A percentile compares a stretch with the other conserved stretches of the same genome.
Conservation (phyloP, 2,797 vertebrate species). For the Coluber constrictor region DNA sequence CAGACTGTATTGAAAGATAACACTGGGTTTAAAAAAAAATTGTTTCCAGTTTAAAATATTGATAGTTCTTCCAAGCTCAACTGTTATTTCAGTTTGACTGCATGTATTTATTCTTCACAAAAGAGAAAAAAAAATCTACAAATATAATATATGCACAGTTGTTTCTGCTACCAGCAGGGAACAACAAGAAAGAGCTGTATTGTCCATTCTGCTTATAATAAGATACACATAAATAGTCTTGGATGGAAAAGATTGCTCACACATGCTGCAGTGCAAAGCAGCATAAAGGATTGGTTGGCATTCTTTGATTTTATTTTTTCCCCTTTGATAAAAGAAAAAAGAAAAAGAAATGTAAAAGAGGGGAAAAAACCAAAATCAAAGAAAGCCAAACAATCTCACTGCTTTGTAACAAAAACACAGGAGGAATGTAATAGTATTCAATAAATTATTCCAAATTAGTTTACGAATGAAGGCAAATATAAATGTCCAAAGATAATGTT, state of each 20-base stretch:
- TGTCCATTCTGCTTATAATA: conserved; percentile 34
- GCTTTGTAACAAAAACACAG: neutral
- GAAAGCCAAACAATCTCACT: conserved; percentile 34
- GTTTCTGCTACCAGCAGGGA: conserved; percentile 15
- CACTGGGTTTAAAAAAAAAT: neutral
- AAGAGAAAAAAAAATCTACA: neutral
- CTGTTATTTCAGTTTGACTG: neutral
- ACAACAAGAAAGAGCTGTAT: neutral
- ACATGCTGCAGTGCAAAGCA: neutral
- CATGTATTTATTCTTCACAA: neutral
- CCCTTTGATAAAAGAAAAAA: conserved; percentile 9
- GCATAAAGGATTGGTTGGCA: conserved; percentile 17
- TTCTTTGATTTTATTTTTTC: conserved; percentile 53
- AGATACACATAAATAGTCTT: conserved; percentile 27
- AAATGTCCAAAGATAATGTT: neutral
- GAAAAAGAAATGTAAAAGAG: conserved; percentile 31
- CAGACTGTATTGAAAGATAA: neutral
- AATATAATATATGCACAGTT: neutral
- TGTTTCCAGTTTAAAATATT: neutral
- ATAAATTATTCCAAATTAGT: neutral
- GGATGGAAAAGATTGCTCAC: conserved; percentile 42
- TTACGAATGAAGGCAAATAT: neutral
- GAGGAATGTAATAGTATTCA: neutral
- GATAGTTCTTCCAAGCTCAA: neutral
- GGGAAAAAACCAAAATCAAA: conserved; percentile 48